Evolutionary conservation across 2,888 invertebrate genomes (phyloP).

Genomic region (Eristalinus sepulchralis): DNA sequence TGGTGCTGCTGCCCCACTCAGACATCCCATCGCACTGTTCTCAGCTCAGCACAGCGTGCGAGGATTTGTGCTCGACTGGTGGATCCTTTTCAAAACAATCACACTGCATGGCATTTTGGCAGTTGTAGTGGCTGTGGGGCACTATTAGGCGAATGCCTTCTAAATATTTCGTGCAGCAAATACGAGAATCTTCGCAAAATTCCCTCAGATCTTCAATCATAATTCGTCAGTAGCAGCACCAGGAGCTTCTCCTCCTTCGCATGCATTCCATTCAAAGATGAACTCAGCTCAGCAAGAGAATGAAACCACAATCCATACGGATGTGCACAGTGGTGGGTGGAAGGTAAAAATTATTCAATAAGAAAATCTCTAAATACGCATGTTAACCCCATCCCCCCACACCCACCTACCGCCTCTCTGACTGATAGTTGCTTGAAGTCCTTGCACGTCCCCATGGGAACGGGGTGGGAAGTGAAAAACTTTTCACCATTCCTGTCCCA

Average conservation of each 20-base stretch:
- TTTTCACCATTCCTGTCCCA: constrained; percentile 36
- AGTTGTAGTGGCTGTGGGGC: background rate
- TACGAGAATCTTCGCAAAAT: background rate
- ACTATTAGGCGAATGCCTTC: background rate
- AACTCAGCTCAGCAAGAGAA: background rate
- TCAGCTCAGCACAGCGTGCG: too few species aligned
- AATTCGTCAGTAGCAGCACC: constrained; percentile 2
- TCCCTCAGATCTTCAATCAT: constrained; percentile 31
- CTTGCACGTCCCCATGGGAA: constrained; percentile 4
- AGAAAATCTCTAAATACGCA: constrained; percentile 1
- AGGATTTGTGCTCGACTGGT: background rate
- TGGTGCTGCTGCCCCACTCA: background rate
- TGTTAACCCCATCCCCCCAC: background rate
- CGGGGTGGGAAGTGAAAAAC: constrained; percentile 3
- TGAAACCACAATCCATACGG: constrained; percentile 1
- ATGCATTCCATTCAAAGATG: background rate
- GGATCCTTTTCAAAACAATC: background rate
- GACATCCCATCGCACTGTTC: background rate
- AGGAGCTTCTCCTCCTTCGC: background rate
- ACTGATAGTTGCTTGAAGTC: constrained; percentile 33
- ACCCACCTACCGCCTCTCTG: background rate
- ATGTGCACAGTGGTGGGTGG: background rate
- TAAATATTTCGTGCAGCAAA: constrained; percentile 9
- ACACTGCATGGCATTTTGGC: background rate
- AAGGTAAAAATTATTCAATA: constrained; percentile 36